phyloP scores from a whole-genome alignment of 1,140 invertebrate species.

The Drosophila tani region DNA sequence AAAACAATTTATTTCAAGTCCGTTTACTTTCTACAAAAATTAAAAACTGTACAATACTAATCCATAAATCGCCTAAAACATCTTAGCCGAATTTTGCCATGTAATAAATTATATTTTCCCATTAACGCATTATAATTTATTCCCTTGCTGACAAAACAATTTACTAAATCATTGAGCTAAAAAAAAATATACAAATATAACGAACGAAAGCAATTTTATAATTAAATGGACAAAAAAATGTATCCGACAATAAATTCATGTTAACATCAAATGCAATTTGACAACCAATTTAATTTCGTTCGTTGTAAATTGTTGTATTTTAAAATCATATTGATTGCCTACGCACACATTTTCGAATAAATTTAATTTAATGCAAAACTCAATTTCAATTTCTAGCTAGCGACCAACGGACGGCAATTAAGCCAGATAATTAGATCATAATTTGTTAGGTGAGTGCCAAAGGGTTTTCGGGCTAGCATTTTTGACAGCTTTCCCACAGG shows the following conservation, averaged over 20 bases:
- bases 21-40: not conserved
- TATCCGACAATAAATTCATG: conserved; percentile 34
- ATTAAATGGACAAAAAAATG: conserved; percentile 38
- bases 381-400: conserved; percentile 42
- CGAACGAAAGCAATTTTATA: conserved; percentile 26
- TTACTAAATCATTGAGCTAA: conserved; percentile 21
- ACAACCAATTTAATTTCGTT: conserved; percentile 42
- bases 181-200: not conserved
- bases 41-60: not conserved
- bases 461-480: conserved; percentile 9
- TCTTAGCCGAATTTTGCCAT: conserved; percentile 1
- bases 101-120: conserved; percentile 12
- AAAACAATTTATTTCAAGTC: not conserved
- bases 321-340: conserved; percentile 33
- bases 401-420: conserved; percentile 24
- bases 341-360: conserved; percentile 9
- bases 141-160: conserved; percentile 29
- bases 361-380: conserved; percentile 38
- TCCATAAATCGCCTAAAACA: not conserved
- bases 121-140: conserved; percentile 15
- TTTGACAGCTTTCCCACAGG: conserved; percentile 33
- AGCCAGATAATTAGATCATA: conserved; percentile 46
- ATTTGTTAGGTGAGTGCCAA: conserved; percentile 31
- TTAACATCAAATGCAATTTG: conserved; percentile 48
- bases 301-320: conserved; percentile 17